Evolutionary conservation across 2,888 invertebrate species (phyloP).

Genomic region (Linnaemya tessellans): DNA sequence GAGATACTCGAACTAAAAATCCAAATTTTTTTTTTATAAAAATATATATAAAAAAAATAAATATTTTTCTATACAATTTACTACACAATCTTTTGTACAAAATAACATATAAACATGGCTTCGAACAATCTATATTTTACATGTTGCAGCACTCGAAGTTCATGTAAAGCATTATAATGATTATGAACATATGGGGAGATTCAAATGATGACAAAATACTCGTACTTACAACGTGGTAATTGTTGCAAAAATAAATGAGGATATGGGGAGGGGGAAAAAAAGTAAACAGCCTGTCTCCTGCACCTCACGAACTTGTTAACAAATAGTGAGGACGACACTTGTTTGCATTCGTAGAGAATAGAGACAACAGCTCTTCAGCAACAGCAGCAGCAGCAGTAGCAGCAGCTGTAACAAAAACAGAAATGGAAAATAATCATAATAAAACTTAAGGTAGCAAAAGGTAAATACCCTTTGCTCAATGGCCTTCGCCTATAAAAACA

Average conservation of each 20-base stretch:
- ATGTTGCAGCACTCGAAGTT: conserved; percentile 2
- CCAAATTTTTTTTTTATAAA: no score
- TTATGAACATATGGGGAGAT: conserved; percentile 17
- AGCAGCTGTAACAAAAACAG: conserved; percentile 41
- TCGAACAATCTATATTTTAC: conserved; percentile 15
- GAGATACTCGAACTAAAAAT: no score
- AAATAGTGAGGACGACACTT: conserved; percentile 5
- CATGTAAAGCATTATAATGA: conserved; percentile 19
- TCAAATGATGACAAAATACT: neutral
- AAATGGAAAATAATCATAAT: conserved; percentile 32
- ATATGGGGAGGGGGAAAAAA: conserved; percentile 7
- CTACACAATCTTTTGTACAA: neutral
- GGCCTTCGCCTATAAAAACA: conserved; percentile 72
- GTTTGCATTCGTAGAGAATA: conserved; percentile 12
- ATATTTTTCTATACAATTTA: neutral
- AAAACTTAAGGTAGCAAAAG: conserved; percentile 46
- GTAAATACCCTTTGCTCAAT: conserved; percentile 70
- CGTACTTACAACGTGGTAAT: conserved; percentile 17
- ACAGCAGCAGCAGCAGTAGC: neutral
- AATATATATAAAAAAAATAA: no score
- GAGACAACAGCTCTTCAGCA: neutral
- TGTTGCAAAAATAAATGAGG: conserved; percentile 32
- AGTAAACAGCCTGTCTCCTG: neutral
- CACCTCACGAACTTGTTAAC: conserved; percentile 14
- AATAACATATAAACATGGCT: conserved; percentile 13